Evolutionary conservation across 2,113 vertebrate species (phyloP).

Genomic region (Zosterops hypoxanthus): DNA sequence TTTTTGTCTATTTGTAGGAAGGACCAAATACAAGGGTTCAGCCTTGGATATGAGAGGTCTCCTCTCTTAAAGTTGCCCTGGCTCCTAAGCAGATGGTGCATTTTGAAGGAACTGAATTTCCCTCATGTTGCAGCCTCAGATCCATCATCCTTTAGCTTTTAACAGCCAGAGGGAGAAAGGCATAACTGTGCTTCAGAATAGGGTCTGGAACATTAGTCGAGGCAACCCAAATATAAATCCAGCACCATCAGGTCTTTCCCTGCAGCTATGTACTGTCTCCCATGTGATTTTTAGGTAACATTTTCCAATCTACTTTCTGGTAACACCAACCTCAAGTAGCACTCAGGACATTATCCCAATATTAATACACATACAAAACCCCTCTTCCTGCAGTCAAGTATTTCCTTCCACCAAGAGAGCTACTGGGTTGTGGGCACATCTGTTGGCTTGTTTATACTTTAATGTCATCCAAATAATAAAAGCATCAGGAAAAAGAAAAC

Average conservation of each 20-base stretch:
- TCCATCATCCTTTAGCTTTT: not conserved
- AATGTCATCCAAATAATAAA: conserved; percentile 57
- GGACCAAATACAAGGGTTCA: not conserved
- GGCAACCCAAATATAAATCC: conserved; percentile 5
- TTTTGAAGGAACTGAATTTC: not conserved
- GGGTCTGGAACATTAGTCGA: not conserved
- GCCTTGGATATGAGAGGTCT: not conserved
- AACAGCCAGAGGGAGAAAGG: conserved; percentile 8
- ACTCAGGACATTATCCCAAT: not conserved
- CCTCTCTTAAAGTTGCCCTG: not conserved
- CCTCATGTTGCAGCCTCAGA: not conserved
- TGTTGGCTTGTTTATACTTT: conserved; percentile 55
- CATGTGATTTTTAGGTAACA: conserved; percentile 23
- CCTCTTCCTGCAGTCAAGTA: conserved; percentile 1
- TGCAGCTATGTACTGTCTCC: not conserved
- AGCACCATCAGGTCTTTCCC: not conserved
- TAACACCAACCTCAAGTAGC: not conserved
- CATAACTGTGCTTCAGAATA: not conserved
- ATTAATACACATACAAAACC: not conserved
- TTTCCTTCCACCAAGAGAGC: conserved; percentile 36
- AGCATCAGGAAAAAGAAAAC: conserved; percentile 52
- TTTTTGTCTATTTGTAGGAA: not conserved
- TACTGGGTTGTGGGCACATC: conserved; percentile 56
- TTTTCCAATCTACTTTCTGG: conserved; percentile 8
- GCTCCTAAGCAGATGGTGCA: not conserved